Evolutionary conservation across 2,888 invertebrate species (phyloP), one percentile per base, ranked within the genome.

Genomic region (Piscicola geometra): DNA sequence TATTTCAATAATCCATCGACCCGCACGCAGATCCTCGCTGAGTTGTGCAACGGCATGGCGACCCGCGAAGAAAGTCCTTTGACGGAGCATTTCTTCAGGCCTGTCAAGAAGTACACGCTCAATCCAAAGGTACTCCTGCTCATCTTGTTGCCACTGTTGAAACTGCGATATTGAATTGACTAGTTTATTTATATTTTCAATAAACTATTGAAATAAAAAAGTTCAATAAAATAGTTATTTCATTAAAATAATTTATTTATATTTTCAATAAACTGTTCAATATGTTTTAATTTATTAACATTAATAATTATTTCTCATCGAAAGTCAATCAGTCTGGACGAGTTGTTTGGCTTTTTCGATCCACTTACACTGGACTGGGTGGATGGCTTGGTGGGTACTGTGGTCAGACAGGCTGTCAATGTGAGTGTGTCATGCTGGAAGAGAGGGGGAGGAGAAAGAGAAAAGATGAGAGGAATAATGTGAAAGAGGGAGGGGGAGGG

Each of bases 311-410:
- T n/a, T n/a, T n/a, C n/a, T n/a, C n/a, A n/a, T n/a, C 21, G 50
- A 47, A 9, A 56, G 86, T 91, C 93, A 47, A 89, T 94, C 18
- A 90, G 90, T 0, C 91, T 93, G 82, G 93, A 93, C 28, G 93
- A 94, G 85, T 85, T 94, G 21, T 94, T 94, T 81, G 94, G 94
- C 0, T 92, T 91, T 84, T 90, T 94, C 0, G 91, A 93, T 85
- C 86, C 90, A 18, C 89, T 91, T 80, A 93, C 94, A 0, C 86
- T 93, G 80, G 94, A 94, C 85, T 94, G 94, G 94, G 90, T 90
- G 81, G 94, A 94, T 84, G 94, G 94, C 0, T 88, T 94, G 0
- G 88, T 94, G 83, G 93, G 91, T 0, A 87, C 88, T 41, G 89
- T 89, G 82, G 89, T 90, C 79, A 86, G 90, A 78, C 86, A 85